Conservation (phyloP, 2,888 invertebrate species). For the Patella caerulea region DNA sequence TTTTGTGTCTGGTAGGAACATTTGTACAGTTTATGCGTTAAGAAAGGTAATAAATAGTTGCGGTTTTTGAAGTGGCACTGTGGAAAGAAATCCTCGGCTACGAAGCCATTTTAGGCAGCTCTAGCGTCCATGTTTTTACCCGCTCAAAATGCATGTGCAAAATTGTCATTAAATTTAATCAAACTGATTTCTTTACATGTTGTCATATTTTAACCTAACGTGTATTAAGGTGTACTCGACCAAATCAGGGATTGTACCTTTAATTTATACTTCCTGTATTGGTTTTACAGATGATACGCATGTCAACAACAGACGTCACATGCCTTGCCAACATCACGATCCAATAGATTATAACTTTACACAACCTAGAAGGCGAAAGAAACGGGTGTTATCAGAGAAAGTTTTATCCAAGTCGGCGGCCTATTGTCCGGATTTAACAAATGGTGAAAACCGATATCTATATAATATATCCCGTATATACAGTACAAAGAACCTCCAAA, state of each 20-base stretch:
- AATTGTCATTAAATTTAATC: no score
- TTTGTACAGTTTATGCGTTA: no score
- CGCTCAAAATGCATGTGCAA: no score
- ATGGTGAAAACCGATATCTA: constrained; percentile 54
- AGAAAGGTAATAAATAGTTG: no score
- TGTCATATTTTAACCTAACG: no score
- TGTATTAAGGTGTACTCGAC: not conserved
- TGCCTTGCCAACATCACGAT: not conserved
- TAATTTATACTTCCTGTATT: not conserved
- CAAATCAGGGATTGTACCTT: not conserved
- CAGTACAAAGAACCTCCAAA: constrained; percentile 51
- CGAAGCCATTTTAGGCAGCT: no score
- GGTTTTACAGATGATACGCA: not conserved
- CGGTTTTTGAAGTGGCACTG: no score
- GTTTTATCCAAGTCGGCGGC: constrained; percentile 11
- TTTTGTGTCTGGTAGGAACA: no score
- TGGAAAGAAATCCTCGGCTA: no score
- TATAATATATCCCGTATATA: constrained; percentile 58
- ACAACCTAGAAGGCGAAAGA: not conserved
- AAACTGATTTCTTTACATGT: no score
- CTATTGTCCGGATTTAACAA: constrained; percentile 42
- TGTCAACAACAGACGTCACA: not conserved
- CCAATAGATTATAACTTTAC: not conserved
- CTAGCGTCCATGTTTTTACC: no score
- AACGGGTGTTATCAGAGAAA: not conserved